These are phyloP conservation scores for Clivina fossor DNA, from an alignment of 2,888 invertebrate species.

Conservation along the genomic window DNA sequence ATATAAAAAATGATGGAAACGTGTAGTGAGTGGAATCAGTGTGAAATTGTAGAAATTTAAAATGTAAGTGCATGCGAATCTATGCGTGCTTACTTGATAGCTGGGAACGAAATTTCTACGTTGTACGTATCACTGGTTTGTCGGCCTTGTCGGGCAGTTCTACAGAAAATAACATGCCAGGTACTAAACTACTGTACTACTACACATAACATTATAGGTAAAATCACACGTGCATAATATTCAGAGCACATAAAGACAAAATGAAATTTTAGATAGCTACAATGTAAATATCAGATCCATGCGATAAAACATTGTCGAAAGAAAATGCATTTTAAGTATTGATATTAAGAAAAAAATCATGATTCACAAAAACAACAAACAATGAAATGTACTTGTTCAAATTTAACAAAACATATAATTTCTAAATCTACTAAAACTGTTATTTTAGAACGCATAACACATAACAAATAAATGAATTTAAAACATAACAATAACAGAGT, in stretches of 20 bases:
- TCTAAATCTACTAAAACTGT: too few species aligned
- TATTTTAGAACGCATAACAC: constrained; percentile 11
- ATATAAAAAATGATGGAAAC: constrained; percentile 8
- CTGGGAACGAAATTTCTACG: constrained; percentile 89
- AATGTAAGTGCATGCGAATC: constrained; percentile 32
- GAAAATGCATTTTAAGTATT: too few species aligned
- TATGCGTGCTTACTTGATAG: constrained; percentile 75
- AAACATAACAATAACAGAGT: neutral
- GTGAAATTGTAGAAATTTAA: constrained; percentile 13
- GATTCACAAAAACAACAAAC: too few species aligned
- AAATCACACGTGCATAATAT: constrained; percentile 42
- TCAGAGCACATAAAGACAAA: constrained; percentile 12
- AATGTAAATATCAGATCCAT: constrained; percentile 21
- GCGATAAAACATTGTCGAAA: constrained; percentile 7
- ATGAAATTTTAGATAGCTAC: constrained; percentile 11
- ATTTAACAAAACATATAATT: too few species aligned
- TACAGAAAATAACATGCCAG: constrained; percentile 58
- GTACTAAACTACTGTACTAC: constrained; percentile 42
- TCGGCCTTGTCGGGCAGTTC: constrained; percentile 77
- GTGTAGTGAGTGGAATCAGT: too few species aligned
- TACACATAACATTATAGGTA: constrained; percentile 48
- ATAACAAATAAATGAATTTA: neutral
- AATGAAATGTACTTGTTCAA: too few species aligned
- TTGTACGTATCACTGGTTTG: constrained; percentile 88
- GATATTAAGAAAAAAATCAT: too few species aligned